A percentile compares a stretch with the other conserved stretches of the same genome.
These are phyloP conservation scores for Campopleginae sp. DNA, from an alignment of 2,888 invertebrate species.

Conservation along the genomic window DNA sequence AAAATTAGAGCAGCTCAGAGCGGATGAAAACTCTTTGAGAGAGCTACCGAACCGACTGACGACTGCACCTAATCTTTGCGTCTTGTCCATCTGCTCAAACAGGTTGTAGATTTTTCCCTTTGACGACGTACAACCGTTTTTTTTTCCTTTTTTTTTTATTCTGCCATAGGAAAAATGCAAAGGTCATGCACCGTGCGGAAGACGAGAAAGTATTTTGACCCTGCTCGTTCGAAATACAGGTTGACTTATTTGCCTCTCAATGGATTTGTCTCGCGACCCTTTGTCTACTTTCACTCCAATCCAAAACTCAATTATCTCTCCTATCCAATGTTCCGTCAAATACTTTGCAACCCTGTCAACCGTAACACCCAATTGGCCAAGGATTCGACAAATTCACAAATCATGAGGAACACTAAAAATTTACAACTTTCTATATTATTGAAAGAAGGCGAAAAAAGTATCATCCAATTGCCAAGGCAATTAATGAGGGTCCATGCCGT, in stretches of 20 bases:
- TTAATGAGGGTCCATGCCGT: slow-evolving; percentile 74
- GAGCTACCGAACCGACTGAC: slow-evolving; percentile 81
- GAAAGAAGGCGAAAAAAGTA: slow-evolving; percentile 56
- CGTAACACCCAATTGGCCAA: slow-evolving; percentile 36
- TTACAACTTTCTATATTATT: slow-evolving; percentile 63
- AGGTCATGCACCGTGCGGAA: neutral
- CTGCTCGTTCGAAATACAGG: slow-evolving; percentile 66
- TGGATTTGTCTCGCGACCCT: slow-evolving; percentile 78
- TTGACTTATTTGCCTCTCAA: slow-evolving; percentile 79
- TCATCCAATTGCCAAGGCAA: slow-evolving; percentile 79
- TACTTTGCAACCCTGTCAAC: slow-evolving; percentile 56
- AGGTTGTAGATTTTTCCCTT: slow-evolving; percentile 71
- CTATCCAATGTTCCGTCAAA: slow-evolving; percentile 77
- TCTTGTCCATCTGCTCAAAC: slow-evolving; percentile 79
- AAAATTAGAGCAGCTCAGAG: slow-evolving; percentile 76
- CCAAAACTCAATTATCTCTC: slow-evolving; percentile 79
- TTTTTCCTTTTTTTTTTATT: slow-evolving; percentile 40
- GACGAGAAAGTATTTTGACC: slow-evolving; percentile 30
- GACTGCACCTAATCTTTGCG: slow-evolving; percentile 72
- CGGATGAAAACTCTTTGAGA: slow-evolving; percentile 77
- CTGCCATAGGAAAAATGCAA: slow-evolving; percentile 30
- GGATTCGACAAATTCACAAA: neutral
- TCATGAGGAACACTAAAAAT: slow-evolving; percentile 42
- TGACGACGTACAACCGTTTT: slow-evolving; percentile 30
- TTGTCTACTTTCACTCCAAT: slow-evolving; percentile 77